A percentile compares a stretch with the other conserved stretches of the same genome.
These are phyloP conservation scores for Drosophila demipolita DNA, from an alignment of 2,888 invertebrate species.

Conservation along the genomic window DNA sequence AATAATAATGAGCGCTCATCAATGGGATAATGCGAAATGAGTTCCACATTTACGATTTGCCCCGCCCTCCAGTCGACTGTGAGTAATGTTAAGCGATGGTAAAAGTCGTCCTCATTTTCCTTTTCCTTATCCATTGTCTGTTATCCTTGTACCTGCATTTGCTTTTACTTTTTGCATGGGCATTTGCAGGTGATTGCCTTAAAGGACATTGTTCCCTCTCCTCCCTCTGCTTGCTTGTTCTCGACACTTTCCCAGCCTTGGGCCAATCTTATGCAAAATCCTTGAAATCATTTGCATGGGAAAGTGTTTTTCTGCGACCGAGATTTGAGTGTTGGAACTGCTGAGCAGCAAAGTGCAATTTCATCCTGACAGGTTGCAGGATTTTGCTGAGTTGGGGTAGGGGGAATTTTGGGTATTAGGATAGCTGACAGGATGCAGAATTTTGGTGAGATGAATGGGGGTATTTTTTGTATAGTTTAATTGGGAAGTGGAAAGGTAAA, in stretches of 20 bases:
- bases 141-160: constrained; percentile 31
- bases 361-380: constrained; percentile 57
- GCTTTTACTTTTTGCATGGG: constrained; percentile 8
- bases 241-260: constrained; percentile 58
- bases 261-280: constrained; percentile 79
- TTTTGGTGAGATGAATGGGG: background rate
- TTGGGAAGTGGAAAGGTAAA: background rate
- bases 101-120: constrained; percentile 52
- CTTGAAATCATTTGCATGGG: constrained; percentile 73
- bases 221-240: background rate
- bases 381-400: background rate
- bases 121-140: constrained; percentile 10
- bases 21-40: constrained; percentile 79
- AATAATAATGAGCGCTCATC: constrained; percentile 78
- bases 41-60: constrained; percentile 55
- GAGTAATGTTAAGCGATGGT: constrained; percentile 64
- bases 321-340: background rate
- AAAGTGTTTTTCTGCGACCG: constrained; percentile 61
- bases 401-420: background rate
- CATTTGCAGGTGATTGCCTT: constrained; percentile 66
- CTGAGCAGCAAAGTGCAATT: constrained; percentile 49
- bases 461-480: background rate
- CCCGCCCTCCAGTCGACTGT: constrained; percentile 52
- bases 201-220: constrained; percentile 2
- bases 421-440: constrained; percentile 48